Percentiles rank a stretch among this genome's conserved stretches.
These are phyloP conservation scores for Proisotoma minuta DNA, from an alignment of 2,888 invertebrate species.

Conservation along the genomic window DNA sequence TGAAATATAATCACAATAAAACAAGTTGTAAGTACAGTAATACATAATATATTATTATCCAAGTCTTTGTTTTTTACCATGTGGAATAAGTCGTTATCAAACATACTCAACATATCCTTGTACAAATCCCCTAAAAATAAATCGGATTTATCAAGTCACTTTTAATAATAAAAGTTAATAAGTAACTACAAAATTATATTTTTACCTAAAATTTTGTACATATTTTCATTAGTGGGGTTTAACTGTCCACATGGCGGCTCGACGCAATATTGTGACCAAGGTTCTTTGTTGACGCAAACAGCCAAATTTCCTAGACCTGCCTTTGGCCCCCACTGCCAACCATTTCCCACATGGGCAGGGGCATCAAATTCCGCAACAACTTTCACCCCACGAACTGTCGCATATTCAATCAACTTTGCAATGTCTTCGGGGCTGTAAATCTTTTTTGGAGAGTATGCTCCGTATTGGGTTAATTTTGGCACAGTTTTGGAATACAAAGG, in stretches of 20 bases:
- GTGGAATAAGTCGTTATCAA: slow-evolving; percentile 51
- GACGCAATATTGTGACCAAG: slow-evolving; percentile 47
- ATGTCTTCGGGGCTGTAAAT: slow-evolving; percentile 61
- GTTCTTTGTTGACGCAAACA: slow-evolving; percentile 48
- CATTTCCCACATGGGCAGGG: slow-evolving; percentile 68
- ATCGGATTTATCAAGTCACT: background rate
- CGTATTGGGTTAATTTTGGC: slow-evolving; percentile 66
- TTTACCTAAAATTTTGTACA: slow-evolving; percentile 51
- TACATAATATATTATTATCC: too few species aligned
- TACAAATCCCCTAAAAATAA: slow-evolving; percentile 58
- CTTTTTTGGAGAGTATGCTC: slow-evolving; percentile 72
- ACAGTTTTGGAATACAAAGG: slow-evolving; percentile 53
- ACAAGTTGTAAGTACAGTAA: too few species aligned
- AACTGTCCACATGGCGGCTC: slow-evolving; percentile 63
- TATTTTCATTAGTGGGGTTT: slow-evolving; percentile 47
- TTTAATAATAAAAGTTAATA: background rate
- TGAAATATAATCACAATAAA: too few species aligned
- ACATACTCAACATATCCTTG: slow-evolving; percentile 67
- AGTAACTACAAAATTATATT: slow-evolving; percentile 50
- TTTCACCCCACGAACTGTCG: slow-evolving; percentile 71
- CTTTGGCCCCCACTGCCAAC: slow-evolving; percentile 48
- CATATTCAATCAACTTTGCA: slow-evolving; percentile 65
- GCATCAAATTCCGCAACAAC: slow-evolving; percentile 85
- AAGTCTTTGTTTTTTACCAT: too few species aligned
- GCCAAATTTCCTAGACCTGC: slow-evolving; percentile 49